Conservation (phyloP, 1,140 invertebrate genomes). For the Idris sp. region DNA sequence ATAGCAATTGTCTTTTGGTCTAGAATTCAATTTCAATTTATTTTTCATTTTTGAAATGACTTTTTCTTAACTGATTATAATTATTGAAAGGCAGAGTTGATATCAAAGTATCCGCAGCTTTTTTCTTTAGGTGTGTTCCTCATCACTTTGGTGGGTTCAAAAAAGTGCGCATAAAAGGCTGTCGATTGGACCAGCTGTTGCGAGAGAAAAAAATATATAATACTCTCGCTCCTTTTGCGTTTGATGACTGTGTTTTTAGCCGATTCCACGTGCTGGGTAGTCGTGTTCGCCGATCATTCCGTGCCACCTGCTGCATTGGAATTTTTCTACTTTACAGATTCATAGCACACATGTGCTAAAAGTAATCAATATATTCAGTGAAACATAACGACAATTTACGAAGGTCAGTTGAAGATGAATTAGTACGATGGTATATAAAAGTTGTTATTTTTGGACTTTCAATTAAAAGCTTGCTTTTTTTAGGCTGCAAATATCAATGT, state of each 20-base stretch:
- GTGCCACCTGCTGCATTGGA: slow-evolving; percentile 53
- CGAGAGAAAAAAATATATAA: slow-evolving; percentile 10
- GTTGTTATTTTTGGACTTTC: no score
- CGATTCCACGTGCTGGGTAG: slow-evolving; percentile 33
- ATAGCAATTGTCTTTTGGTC: no score
- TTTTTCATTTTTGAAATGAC: no score
- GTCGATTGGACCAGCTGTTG: slow-evolving; percentile 63
- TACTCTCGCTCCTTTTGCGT: slow-evolving; percentile 9
- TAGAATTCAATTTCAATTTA: no score
- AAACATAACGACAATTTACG: slow-evolving; percentile 1
- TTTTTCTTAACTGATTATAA: no score
- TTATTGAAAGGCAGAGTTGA: no score
- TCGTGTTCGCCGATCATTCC: slow-evolving; percentile 28
- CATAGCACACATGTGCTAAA: slow-evolving; percentile 9
- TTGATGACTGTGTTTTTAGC: slow-evolving; percentile 34
- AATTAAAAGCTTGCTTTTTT: no score
- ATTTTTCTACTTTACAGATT: slow-evolving; percentile 46
- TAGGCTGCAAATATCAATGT: no score
- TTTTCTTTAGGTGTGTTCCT: neutral
- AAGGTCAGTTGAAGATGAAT: slow-evolving; percentile 15
- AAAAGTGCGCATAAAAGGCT: slow-evolving; percentile 35
- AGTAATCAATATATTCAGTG: slow-evolving; percentile 18
- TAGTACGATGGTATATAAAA: neutral
- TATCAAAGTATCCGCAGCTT: no score
- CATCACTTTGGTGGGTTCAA: neutral